These are phyloP conservation scores for Lasius platythorax DNA, from an alignment of 2,888 invertebrate species.

Conservation along the genomic window DNA sequence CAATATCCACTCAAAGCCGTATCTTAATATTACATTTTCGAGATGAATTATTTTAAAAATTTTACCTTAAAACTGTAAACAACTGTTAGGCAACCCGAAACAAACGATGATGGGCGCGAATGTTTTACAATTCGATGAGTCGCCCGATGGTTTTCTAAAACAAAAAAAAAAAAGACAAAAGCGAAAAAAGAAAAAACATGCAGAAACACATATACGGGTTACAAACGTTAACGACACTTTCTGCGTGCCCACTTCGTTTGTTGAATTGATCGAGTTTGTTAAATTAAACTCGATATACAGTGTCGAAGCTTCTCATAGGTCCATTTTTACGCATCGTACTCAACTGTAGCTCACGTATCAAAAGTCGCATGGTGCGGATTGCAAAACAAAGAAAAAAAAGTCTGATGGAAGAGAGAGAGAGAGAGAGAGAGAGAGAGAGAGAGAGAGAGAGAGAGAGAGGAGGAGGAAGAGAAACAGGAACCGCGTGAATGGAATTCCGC, in stretches of 20 bases:
- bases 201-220: constrained; percentile 27
- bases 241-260: constrained; percentile 47
- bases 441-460: neutral
- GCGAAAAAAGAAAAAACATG: neutral
- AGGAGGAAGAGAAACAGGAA: neutral
- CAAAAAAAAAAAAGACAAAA: neutral
- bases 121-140: constrained; percentile 30
- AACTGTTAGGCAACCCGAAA: constrained; percentile 29
- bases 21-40: constrained; percentile 12
- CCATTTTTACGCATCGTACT: constrained; percentile 29
- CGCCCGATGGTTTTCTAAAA: constrained; percentile 25
- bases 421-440: neutral
- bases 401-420: neutral
- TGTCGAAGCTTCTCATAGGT: constrained; percentile 28
- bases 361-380: constrained; percentile 33
- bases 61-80: neutral
- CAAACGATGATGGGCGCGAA: constrained; percentile 26
- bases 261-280: constrained; percentile 51
- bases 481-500: constrained; percentile 37
- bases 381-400: constrained; percentile 24
- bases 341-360: constrained; percentile 34
- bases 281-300: constrained; percentile 50
- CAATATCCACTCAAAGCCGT: neutral
- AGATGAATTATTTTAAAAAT: constrained; percentile 6
- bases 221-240: constrained; percentile 53